Base-by-base conservation (phyloP, 2,797 vertebrate genomes). In the Linurgus olivaceus region DNA sequence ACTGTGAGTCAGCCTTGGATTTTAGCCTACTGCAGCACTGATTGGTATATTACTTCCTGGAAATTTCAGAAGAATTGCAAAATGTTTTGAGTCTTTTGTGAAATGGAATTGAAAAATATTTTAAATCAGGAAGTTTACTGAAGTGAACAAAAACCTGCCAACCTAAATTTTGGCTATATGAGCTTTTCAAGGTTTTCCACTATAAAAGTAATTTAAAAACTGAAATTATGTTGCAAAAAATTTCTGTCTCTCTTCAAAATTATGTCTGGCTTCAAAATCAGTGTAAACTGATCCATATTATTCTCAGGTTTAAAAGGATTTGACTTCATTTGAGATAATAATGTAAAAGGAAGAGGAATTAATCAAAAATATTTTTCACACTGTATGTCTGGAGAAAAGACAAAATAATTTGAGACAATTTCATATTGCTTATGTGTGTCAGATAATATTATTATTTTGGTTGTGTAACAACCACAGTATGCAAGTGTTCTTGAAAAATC, bases 361-460 rank as follows among this genome's bases (percentile, higher is more conserved):
- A 45, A 52, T n/a, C 0, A 28, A 35, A 35, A 23, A 28, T 12
- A n/a, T 3, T 23, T 44, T 51, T 44, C 28, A 11, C 0, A 0
- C 6, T 28, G 1, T n/a, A 45, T 45, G 12, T 24, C 28, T 68
- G 45, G 45, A 45, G 11, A n/a, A 67, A 67, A 37, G 1, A 47
- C 57, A 55, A 37, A 6, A 3, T 12, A 23, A n/a, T 77, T 80
- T 28, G 9, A 10, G 17, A 52, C 10, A 7, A 12, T 59, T 73
- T 80, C 33, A 45, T 35, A 20, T 48, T 57, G 5, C 17, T 74
- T 66, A 24, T 51, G 7, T 0, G 0, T 7, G 26, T 70, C 44
- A 71, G 18, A 68, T 87, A 42, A 37, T 37, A 62, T 28, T 50
- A 28, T n/a, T 51, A n/a, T 12, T 65, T 77, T 90, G 9, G 29